Evolutionary conservation across 2,888 invertebrate species (phyloP).

Genomic region (Orthonevra nobilis): DNA sequence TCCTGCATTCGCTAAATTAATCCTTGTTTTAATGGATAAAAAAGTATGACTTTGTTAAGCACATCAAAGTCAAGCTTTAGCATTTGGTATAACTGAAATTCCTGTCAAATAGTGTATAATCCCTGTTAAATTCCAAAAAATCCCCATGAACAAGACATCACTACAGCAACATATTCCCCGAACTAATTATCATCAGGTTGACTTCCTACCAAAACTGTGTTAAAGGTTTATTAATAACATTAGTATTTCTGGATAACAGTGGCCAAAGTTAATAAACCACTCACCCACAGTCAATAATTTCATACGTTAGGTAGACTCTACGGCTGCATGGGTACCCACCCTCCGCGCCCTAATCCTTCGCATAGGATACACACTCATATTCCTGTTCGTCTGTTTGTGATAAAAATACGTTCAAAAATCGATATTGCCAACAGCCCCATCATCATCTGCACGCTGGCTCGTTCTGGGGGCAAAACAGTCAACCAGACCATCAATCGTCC

Average conservation of each 20-base stretch:
- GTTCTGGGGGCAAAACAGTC: conserved; percentile 10
- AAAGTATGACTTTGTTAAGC: too few relatives aligned
- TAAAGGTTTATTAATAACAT: conserved; percentile 50
- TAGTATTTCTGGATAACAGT: conserved; percentile 50
- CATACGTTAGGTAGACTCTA: conserved; percentile 31
- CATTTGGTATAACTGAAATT: not conserved
- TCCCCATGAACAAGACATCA: not conserved
- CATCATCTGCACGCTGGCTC: not conserved
- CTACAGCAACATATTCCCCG: not conserved
- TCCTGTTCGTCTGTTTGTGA: conserved; percentile 2
- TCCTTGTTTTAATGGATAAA: too few relatives aligned
- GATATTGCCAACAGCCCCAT: conserved; percentile 24
- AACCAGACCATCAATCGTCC: conserved; percentile 35
- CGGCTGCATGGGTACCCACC: not conserved
- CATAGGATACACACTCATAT: not conserved
- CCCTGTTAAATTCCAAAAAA: not conserved
- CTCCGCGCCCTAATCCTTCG: not conserved
- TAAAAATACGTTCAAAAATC: conserved; percentile 57
- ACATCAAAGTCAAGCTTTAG: too few relatives aligned
- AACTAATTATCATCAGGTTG: not conserved
- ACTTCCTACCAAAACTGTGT: conserved; percentile 24
- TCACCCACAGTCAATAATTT: conserved; percentile 44
- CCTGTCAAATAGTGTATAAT: conserved; percentile 8
- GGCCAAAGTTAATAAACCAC: conserved; percentile 57
- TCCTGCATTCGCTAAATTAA: too few relatives aligned